Evolutionary conservation across 2,113 vertebrate species (phyloP), one percentile per base, ranked within the genome.

Genomic region (Mus musculus): DNA sequence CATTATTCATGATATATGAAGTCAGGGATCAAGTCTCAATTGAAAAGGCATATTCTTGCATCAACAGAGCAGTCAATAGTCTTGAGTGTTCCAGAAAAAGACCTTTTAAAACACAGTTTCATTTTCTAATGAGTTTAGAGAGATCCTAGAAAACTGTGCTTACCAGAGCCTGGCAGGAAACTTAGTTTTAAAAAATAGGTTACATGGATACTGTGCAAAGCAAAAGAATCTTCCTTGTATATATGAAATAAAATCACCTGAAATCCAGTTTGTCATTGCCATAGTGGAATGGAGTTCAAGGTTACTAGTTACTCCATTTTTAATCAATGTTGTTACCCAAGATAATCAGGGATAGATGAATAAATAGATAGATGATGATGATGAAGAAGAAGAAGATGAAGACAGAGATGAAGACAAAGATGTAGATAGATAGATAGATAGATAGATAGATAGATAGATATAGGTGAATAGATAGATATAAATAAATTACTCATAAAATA

Each of bases 1-100:
- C 2, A 14, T 95, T 93, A 87, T 93, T 97, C 96, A 69, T 93
- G 93, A 26, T 75, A 85, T 33, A 63, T 78, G 90, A 97, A 93
- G 61, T 91, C 77, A 97, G 96, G 88, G 93, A 61, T 89, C 22
- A 22, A 9, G 1, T 0, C 42, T 75, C 69, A 56, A 92, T 86
- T 52, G 93, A 92, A 92, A 95, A 96, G 63, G 56, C 61, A 87
- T 96, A 42, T 52, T 1, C 0, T 93, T 61, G 54, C 49, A 65
- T 69, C 77, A 84, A 56, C 86, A 54, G 52, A 86, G 54, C 22
- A 80, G 19, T 87, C 76, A 69, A 11, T 17, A 75, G 81, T 42
- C 33, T 52, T 80, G 0, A 4, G 39, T 86, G 14, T 89, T 42
- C 54, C 54, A 95, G 26, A 49, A 93, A 93, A 92, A 88, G 26